Evolutionary conservation across 2,888 invertebrate species (phyloP).

Genomic region (Lasioglossum marginatum): DNA sequence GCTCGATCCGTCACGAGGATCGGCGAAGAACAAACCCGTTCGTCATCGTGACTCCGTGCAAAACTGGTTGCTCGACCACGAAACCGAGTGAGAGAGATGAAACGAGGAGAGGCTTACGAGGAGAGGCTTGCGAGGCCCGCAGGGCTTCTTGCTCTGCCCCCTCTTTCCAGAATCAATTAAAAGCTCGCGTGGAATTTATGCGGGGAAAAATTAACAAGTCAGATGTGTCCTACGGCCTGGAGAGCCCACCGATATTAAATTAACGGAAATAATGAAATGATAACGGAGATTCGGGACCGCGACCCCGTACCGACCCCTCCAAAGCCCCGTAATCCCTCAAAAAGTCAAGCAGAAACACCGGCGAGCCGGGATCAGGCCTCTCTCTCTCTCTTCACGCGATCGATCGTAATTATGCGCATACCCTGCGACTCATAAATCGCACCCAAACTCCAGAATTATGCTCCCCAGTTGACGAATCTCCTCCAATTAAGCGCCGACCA

Average conservation of each 20-base stretch:
- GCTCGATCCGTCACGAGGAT: slow-evolving; percentile 20
- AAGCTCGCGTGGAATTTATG: slow-evolving; percentile 81
- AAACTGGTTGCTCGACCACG: slow-evolving; percentile 8
- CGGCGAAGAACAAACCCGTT: slow-evolving; percentile 12
- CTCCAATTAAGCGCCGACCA: neutral
- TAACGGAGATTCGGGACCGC: slow-evolving; percentile 73
- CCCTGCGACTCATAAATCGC: slow-evolving; percentile 33
- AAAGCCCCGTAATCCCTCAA: slow-evolving; percentile 66
- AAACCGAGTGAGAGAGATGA: neutral
- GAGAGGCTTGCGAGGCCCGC: neutral
- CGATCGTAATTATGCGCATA: slow-evolving; percentile 45
- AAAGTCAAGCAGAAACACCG: slow-evolving; percentile 64
- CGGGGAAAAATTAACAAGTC: slow-evolving; percentile 84
- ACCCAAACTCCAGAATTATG: neutral
- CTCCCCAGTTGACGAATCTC: neutral
- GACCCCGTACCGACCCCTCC: slow-evolving; percentile 37
- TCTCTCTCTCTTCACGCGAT: neutral
- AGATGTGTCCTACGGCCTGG: slow-evolving; percentile 73
- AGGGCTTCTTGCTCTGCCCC: slow-evolving; percentile 5
- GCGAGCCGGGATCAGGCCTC: neutral
- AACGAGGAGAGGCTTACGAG: neutral
- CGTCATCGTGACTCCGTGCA: slow-evolving; percentile 35
- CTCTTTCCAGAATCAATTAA: slow-evolving; percentile 76
- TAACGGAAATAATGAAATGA: slow-evolving; percentile 82
- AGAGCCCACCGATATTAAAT: slow-evolving; percentile 77